Conservation (phyloP, 2,888 invertebrate species). For the Cheilosia soror region DNA sequence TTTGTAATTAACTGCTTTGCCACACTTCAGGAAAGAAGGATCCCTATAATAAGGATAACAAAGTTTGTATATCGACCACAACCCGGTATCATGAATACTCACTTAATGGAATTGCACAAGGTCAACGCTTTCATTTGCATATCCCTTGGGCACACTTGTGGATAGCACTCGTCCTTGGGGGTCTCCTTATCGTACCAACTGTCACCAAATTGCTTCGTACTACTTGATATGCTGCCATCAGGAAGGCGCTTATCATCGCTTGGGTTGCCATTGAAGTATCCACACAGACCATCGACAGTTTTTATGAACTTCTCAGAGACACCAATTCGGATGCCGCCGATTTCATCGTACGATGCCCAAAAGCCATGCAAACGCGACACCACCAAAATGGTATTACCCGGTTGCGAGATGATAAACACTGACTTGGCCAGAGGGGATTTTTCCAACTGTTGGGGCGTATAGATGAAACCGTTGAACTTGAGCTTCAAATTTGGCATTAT, state of each 20-base stretch:
- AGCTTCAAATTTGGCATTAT: conserved; percentile 87
- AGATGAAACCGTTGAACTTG: conserved; percentile 88
- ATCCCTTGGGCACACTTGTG: conserved; percentile 86
- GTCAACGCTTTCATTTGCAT: conserved; percentile 87
- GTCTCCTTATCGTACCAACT: conserved; percentile 87
- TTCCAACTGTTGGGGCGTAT: conserved; percentile 81
- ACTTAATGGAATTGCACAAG: conserved; percentile 89
- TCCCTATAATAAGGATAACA: conserved; percentile 84
- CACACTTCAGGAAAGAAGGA: conserved; percentile 88
- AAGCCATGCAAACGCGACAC: conserved; percentile 89
- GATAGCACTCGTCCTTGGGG: conserved; percentile 85
- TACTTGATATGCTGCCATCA: conserved; percentile 86
- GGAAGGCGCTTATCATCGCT: conserved; percentile 90
- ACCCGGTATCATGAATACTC: conserved; percentile 79
- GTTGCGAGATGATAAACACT: conserved; percentile 87
- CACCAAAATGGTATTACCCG: conserved; percentile 89
- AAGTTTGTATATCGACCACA: background rate
- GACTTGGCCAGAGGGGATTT: conserved; percentile 82
- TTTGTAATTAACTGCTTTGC: conserved; percentile 87
- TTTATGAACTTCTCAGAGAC: conserved; percentile 87
- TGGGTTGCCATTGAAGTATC: conserved; percentile 88
- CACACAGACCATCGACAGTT: conserved; percentile 91
- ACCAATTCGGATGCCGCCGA: conserved; percentile 89
- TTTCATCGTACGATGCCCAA: conserved; percentile 89
- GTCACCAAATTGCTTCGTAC: conserved; percentile 89